Percentiles rank a stretch among this genome's conserved stretches.
phyloP scores from a whole-genome alignment of 2,113 vertebrate genomes.

The Oceanites oceanicus region DNA sequence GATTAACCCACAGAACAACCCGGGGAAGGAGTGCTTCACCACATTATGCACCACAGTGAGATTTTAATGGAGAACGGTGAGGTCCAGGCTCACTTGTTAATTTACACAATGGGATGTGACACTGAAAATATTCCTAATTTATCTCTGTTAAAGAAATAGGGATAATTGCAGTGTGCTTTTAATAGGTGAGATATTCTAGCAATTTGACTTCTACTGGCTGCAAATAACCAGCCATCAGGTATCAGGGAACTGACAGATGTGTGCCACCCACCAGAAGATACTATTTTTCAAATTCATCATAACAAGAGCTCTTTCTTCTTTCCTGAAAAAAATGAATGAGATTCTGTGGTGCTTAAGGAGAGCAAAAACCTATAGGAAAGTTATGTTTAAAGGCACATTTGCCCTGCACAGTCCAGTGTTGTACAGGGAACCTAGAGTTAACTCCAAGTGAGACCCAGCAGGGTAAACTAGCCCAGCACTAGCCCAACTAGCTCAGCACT shows the following conservation, averaged over 20 bases:
- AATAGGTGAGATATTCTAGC: not conserved
- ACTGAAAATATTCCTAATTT: not conserved
- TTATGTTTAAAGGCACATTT: not conserved
- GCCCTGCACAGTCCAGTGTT: not conserved
- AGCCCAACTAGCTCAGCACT: not conserved
- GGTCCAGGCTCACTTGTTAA: constrained; percentile 7
- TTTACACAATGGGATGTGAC: not conserved
- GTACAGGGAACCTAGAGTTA: not conserved
- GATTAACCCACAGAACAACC: not conserved
- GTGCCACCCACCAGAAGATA: not conserved
- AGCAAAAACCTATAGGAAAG: not conserved
- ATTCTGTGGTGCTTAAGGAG: not conserved
- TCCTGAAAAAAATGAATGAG: not conserved
- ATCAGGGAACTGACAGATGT: not conserved
- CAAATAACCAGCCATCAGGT: not conserved
- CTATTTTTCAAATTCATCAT: not conserved
- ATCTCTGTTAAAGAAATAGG: not conserved
- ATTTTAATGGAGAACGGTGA: constrained; percentile 7
- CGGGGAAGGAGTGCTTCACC: not conserved
- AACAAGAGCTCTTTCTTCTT: not conserved
- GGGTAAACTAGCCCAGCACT: not conserved
- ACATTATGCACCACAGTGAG: not conserved
- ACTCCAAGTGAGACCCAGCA: not conserved
- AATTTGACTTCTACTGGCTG: not conserved
- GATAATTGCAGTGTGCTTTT: not conserved